A percentile compares a stretch with the other conserved stretches of the same genome.
These are phyloP conservation scores for Dascyllus trimaculatus DNA, from an alignment of 2,113 vertebrate species.

Conservation along the genomic window DNA sequence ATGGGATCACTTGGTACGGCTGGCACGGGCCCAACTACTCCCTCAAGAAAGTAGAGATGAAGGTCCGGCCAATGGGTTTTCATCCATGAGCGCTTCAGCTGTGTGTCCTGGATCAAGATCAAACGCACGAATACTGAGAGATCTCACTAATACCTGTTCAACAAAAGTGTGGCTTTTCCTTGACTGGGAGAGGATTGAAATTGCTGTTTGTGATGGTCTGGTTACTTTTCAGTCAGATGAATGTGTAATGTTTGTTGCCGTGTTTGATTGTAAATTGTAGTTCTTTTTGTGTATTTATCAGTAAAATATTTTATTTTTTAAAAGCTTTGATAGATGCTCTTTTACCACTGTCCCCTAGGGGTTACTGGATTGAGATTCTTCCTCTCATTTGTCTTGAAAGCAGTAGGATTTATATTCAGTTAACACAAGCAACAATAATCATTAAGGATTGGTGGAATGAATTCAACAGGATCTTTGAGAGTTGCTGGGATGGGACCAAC, in stretches of 20 bases:
- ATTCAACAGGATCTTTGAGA: conserved; percentile 37
- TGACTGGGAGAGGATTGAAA: conserved; percentile 48
- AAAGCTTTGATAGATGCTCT: conserved; percentile 72
- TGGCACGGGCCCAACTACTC: conserved; percentile 97
- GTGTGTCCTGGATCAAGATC: conserved; percentile 40
- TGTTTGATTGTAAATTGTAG: conserved; percentile 86
- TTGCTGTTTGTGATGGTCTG: conserved; percentile 46
- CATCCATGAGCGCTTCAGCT: conserved; percentile 75
- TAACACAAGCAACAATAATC: conserved; percentile 33
- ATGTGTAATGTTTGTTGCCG: conserved; percentile 69
- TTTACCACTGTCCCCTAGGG: conserved; percentile 72
- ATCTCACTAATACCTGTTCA: conserved; percentile 48
- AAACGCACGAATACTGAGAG: conserved; percentile 42
- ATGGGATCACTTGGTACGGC: conserved; percentile 97
- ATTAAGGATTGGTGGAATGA: conserved; percentile 19
- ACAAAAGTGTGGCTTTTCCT: conserved; percentile 49
- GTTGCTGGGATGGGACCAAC: conserved; percentile 59
- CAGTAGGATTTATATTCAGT: conserved; percentile 58
- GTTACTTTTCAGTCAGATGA: conserved; percentile 70
- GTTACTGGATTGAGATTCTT: conserved; percentile 64
- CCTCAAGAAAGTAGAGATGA: conserved; percentile 96
- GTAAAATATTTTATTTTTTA: conserved; percentile 80
- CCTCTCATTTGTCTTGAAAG: conserved; percentile 59
- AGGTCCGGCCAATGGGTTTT: conserved; percentile 93
- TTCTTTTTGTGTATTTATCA: conserved; percentile 85